These are phyloP conservation scores for Chaitophorus viminalis DNA, from an alignment of 2,888 invertebrate species.

Conservation along the genomic window DNA sequence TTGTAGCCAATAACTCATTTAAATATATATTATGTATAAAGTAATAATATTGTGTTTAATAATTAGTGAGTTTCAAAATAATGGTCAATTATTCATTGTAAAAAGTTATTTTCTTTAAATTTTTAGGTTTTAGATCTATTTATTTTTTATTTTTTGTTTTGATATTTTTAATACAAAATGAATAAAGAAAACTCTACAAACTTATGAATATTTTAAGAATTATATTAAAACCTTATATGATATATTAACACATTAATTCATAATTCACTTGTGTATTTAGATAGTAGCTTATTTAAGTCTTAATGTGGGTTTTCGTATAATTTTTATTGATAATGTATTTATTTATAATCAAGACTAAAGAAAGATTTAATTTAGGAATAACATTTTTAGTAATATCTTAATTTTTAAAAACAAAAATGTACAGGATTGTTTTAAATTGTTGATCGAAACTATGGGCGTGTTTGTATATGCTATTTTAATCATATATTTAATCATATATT, in stretches of 20 bases:
- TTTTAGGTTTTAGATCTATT: slow-evolving; percentile 17
- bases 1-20: slow-evolving; percentile 24
- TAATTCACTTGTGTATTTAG: background rate
- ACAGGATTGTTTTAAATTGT: background rate
- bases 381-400: slow-evolving; percentile 3
- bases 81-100: slow-evolving; percentile 43
- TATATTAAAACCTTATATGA: background rate
- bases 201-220: slow-evolving; percentile 8
- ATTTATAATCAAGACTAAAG: background rate
- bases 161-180: slow-evolving; percentile 7
- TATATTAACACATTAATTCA: slow-evolving; percentile 31
- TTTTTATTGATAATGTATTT: slow-evolving; percentile 1
- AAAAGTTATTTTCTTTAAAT: slow-evolving; percentile 30
- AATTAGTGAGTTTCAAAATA: slow-evolving; percentile 32
- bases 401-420: background rate
- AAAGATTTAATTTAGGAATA: background rate
- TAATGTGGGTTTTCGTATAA: background rate
- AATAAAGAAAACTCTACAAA: background rate
- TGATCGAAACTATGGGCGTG: background rate
- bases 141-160: too few species aligned
- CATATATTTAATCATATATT: background rate
- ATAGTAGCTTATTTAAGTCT: background rate
- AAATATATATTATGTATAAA: slow-evolving; percentile 12
- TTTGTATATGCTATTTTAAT: background rate
- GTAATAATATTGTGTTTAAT: background rate